Conservation (phyloP, 23 tunicate species). For the Trididemnum miniatum region DNA sequence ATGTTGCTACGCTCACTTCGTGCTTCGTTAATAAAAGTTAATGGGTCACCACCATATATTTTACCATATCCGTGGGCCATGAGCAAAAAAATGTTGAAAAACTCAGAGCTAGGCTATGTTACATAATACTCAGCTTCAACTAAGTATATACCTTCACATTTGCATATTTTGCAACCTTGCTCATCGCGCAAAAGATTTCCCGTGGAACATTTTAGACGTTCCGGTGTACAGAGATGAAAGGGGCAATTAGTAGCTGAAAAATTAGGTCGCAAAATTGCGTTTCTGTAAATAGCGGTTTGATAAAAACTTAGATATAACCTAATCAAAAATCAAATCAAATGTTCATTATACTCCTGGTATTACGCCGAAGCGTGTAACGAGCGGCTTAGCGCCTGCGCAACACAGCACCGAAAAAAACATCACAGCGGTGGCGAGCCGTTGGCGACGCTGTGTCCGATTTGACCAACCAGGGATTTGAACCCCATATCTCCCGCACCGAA, state of each 20-base stretch:
- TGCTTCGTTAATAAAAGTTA: too few species aligned
- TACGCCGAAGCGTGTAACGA: not conserved
- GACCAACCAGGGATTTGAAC: not conserved
- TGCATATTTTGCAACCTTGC: not conserved
- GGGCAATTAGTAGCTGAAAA: not conserved
- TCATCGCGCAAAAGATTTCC: not conserved
- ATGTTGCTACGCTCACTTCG: too few species aligned
- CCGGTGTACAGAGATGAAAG: constrained; percentile 11
- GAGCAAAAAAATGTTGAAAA: too few species aligned
- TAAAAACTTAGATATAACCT: too few species aligned
- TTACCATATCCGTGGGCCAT: too few species aligned
- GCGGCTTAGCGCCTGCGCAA: not conserved
- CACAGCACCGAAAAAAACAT: not conserved
- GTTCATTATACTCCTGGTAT: not conserved
- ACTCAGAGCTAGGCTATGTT: too few species aligned
- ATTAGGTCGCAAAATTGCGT: too few species aligned
- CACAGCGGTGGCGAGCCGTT: not conserved
- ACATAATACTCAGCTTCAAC: too few species aligned
- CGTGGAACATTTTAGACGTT: not conserved
- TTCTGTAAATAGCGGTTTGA: too few species aligned
- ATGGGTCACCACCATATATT: too few species aligned
- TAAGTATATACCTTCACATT: constrained; percentile 21
- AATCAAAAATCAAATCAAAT: not conserved
- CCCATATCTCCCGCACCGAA: not conserved
- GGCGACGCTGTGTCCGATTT: not conserved